phyloP scores from a whole-genome alignment of 2,797 vertebrate species.

The Tokudaia tokunoshimensis region DNA sequence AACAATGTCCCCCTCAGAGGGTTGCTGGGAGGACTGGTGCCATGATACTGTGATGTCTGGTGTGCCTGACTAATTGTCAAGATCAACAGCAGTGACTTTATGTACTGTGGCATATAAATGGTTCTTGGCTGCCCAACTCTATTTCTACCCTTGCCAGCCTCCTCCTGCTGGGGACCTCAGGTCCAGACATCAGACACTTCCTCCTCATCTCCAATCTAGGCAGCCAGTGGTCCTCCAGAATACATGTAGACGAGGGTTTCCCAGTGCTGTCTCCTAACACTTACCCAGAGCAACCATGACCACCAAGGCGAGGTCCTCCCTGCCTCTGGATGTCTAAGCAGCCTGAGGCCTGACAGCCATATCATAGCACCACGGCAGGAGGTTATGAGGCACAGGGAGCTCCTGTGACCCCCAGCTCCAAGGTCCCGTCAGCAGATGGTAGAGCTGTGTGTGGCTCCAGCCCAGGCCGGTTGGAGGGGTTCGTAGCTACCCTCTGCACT shows the following conservation, averaged over 20 bases:
- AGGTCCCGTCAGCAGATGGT: not conserved
- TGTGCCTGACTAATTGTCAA: not conserved
- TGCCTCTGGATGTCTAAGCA: not conserved
- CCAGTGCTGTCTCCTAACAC: not conserved
- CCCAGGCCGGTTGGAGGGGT: not conserved
- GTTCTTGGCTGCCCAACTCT: fast-evolving
- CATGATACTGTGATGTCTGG: not conserved
- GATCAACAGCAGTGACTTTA: not conserved
- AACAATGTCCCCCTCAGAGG: not conserved
- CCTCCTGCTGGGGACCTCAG: not conserved
- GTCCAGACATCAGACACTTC: not conserved
- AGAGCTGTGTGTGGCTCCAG: not conserved
- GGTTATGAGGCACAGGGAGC: not conserved
- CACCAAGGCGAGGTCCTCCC: not conserved
- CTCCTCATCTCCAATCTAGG: not conserved
- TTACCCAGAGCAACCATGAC: not conserved
- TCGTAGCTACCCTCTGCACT: not conserved
- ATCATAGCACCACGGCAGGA: not conserved
- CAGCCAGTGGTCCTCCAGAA: not conserved
- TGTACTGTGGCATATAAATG: not conserved
- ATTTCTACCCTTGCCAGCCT: not conserved
- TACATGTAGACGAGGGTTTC: not conserved
- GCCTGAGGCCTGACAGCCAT: not conserved
- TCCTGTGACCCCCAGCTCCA: not conserved
- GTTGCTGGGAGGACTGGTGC: not conserved